These are phyloP conservation scores for Rhadinocentrus ornatus DNA, from an alignment of 2,797 vertebrate species.

Conservation along the genomic window DNA sequence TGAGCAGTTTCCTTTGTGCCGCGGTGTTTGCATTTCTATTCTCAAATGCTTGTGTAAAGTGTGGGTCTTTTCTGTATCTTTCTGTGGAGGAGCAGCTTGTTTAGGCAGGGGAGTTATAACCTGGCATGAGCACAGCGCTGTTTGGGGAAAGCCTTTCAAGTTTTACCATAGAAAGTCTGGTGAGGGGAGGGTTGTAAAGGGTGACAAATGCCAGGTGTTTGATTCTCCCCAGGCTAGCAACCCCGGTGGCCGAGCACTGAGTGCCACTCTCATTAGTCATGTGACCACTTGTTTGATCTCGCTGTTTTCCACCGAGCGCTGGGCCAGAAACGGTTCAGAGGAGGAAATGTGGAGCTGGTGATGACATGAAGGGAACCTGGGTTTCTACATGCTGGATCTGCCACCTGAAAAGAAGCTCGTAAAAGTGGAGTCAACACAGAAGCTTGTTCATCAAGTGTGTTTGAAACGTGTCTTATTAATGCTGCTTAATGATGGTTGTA, in stretches of 20 bases:
- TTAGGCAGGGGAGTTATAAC: constrained; percentile 50
- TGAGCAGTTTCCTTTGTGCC: constrained; percentile 46
- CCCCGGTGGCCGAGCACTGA: constrained; percentile 60
- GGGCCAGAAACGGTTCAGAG: constrained; percentile 37
- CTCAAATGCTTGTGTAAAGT: constrained; percentile 39
- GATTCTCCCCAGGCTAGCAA: constrained; percentile 65
- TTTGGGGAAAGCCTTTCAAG: constrained; percentile 44
- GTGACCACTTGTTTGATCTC: constrained; percentile 70
- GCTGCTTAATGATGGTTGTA: too few relatives aligned
- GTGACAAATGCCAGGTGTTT: constrained; percentile 82
- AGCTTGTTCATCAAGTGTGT: too few relatives aligned
- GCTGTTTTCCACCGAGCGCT: constrained; percentile 29
- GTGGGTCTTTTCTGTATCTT: constrained; percentile 34
- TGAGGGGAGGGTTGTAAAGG: constrained; percentile 59
- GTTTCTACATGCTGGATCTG: too few relatives aligned
- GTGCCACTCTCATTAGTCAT: constrained; percentile 52
- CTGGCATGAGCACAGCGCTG: constrained; percentile 24
- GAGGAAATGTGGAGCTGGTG: constrained; percentile 60
- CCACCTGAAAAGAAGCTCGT: too few relatives aligned
- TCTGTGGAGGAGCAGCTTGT: constrained; percentile 40
- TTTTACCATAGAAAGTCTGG: constrained; percentile 30
- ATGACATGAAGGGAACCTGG: constrained; percentile 49
- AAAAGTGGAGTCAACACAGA: background rate
- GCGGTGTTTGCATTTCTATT: constrained; percentile 57
- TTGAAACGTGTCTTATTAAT: too few relatives aligned